Conservation (phyloP, 2,113 vertebrate genomes). For the Semnornis frantzii region DNA sequence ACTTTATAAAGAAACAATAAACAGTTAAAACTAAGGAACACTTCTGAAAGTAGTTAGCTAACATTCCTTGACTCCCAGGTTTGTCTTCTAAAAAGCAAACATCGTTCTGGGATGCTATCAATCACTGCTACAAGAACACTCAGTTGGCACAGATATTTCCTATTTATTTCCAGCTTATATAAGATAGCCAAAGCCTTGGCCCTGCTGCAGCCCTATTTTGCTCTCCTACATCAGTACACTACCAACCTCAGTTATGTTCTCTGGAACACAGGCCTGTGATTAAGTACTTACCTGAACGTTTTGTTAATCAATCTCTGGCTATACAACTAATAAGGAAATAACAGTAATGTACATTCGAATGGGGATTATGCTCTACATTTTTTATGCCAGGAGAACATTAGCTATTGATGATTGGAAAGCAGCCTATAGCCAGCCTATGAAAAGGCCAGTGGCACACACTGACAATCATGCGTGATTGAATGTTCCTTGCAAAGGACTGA, state of each 20-base stretch:
- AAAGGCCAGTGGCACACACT: not conserved
- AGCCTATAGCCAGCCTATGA: not conserved
- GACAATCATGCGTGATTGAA: not conserved
- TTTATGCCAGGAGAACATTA: not conserved
- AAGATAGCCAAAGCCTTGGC: not conserved
- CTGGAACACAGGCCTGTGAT: not conserved
- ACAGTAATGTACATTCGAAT: not conserved
- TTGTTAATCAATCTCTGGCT: not conserved
- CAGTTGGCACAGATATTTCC: not conserved
- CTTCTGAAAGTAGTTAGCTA: not conserved
- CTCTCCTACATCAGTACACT: not conserved
- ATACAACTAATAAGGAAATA: not conserved
- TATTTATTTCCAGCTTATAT: not conserved
- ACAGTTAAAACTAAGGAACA: not conserved
- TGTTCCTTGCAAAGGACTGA: not conserved
- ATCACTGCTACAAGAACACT: not conserved
- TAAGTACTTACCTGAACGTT: not conserved
- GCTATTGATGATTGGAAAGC: not conserved
- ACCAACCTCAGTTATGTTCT: not conserved
- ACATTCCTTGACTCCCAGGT: not conserved
- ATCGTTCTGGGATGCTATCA: not conserved
- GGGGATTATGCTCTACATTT: not conserved
- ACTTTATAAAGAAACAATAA: not conserved
- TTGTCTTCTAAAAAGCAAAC: too few species aligned
- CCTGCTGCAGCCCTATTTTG: not conserved